phyloP scores from a whole-genome alignment of 2,113 vertebrate genomes.

The Tupaia chinensis region DNA sequence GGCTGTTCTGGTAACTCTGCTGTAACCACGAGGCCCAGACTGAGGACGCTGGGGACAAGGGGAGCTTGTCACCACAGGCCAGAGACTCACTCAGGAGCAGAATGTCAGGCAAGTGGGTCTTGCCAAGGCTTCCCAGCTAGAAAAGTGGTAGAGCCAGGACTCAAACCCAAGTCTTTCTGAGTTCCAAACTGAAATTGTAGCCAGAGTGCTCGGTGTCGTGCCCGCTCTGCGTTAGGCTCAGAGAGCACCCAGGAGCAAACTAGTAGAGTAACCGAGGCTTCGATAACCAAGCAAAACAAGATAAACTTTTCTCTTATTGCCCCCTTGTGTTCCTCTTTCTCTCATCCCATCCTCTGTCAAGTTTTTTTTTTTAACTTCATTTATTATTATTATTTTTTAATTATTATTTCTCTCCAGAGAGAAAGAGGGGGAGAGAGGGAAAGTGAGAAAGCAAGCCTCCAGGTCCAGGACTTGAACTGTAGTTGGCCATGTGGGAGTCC shows the following conservation, averaged over 20 bases:
- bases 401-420: no score
- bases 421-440: no score
- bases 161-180: conserved; percentile 21
- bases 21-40: no score
- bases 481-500: no score
- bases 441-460: no score
- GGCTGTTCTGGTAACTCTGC: background rate
- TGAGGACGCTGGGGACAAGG: no score
- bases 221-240: background rate
- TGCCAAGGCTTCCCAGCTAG: background rate
- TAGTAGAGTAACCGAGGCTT: conserved; percentile 21
- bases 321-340: conserved; percentile 5
- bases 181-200: background rate
- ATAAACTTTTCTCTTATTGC: background rate
- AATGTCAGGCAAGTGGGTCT: background rate
- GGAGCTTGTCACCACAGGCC: background rate
- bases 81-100: background rate
- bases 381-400: no score
- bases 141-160: background rate
- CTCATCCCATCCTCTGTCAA: background rate
- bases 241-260: background rate
- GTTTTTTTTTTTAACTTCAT: background rate
- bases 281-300: conserved; percentile 19
- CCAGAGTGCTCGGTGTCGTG: background rate
- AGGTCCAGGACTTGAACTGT: no score